phyloP scores from a whole-genome alignment of 2,797 vertebrate genomes.

The Saxicola maurus region DNA sequence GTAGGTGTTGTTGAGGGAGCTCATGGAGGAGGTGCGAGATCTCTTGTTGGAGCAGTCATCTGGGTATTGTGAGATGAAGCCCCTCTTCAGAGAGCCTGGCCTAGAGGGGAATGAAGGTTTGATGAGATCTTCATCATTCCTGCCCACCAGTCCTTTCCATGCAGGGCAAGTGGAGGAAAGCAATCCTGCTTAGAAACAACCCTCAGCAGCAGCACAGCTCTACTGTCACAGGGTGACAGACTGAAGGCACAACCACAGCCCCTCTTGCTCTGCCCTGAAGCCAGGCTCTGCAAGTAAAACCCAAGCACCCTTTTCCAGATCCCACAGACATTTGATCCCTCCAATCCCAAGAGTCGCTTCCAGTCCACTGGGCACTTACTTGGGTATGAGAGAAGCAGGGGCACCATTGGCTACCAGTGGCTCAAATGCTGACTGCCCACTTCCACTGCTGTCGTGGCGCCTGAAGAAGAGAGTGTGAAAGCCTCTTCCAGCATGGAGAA shows the following conservation, averaged over 20 bases:
- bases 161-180: background rate
- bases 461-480: constrained; percentile 63
- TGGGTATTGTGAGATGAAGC: constrained; percentile 64
- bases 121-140: background rate
- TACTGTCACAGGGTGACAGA: background rate
- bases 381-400: constrained; percentile 83
- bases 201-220: background rate
- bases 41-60: constrained; percentile 85
- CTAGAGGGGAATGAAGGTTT: constrained; percentile 58
- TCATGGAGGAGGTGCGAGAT: constrained; percentile 88
- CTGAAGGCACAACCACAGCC: background rate
- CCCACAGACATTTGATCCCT: background rate
- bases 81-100: constrained; percentile 86
- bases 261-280: background rate
- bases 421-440: constrained; percentile 85
- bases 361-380: constrained; percentile 72
- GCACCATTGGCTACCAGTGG: constrained; percentile 85
- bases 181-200: background rate
- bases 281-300: background rate
- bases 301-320: background rate
- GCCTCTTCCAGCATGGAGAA: background rate
- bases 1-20: constrained; percentile 73
- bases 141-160: background rate
- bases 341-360: background rate
- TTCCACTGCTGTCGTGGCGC: constrained; percentile 87